Evolutionary conservation across 2,888 invertebrate genomes (phyloP).

Genomic region (Phytoseiulus persimilis): DNA sequence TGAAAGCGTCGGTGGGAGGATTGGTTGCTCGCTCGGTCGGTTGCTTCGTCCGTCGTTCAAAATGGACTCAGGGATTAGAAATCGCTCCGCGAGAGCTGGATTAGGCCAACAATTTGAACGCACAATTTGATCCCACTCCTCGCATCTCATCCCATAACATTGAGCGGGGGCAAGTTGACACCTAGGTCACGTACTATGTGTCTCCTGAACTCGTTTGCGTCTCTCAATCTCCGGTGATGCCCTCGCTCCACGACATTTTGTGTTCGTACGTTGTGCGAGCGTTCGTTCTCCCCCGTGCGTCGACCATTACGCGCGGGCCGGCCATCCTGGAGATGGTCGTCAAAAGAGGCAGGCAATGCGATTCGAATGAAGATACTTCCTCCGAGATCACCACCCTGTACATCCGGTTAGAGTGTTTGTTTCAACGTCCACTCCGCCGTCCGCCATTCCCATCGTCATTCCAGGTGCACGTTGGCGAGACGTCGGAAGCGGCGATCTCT

Average conservation of each 20-base stretch:
- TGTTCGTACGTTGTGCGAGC: neutral
- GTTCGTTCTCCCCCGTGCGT: neutral
- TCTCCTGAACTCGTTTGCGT: neutral
- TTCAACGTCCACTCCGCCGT: neutral
- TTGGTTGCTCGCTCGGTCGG: too few relatives aligned
- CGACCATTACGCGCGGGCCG: neutral
- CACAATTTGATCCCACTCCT: neutral
- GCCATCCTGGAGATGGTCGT: neutral
- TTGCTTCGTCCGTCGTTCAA: neutral
- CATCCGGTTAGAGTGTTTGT: neutral
- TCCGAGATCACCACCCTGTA: neutral
- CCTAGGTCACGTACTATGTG: neutral
- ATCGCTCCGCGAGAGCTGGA: neutral
- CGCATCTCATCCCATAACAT: neutral
- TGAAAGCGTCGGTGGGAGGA: neutral
- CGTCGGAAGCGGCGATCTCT: neutral
- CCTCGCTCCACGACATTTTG: neutral
- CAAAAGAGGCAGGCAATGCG: neutral
- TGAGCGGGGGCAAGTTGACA: neutral
- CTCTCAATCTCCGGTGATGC: neutral
- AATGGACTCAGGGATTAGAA: neutral
- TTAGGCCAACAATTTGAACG: neutral
- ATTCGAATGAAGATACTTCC: neutral
- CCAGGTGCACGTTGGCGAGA: neutral
- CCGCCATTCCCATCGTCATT: neutral